Percentiles rank a stretch among this genome's conserved stretches.
These are phyloP conservation scores for Apamea anceps DNA, from an alignment of 2,888 invertebrate species.

Conservation along the genomic window DNA sequence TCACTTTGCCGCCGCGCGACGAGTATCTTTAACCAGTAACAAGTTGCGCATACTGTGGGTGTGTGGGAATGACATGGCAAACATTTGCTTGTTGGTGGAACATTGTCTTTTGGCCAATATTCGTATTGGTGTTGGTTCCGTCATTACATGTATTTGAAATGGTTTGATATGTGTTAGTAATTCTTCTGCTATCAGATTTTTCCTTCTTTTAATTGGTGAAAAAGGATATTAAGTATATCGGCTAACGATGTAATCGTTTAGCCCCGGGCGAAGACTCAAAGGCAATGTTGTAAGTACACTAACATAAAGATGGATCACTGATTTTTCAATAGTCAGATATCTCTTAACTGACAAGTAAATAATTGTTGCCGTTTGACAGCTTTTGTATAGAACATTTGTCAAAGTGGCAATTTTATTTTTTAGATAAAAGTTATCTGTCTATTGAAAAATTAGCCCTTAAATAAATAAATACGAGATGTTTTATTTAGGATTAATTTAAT, in stretches of 20 bases:
- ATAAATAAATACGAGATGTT: no score
- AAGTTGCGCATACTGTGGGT: conserved; percentile 28
- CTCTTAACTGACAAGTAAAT: no score
- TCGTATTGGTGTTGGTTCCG: not conserved
- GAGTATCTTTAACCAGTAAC: conserved; percentile 44
- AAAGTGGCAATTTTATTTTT: not conserved
- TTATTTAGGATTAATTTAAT: no score
- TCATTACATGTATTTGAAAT: not conserved
- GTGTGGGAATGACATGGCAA: conserved; percentile 35
- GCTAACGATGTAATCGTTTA: not conserved
- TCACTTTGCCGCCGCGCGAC: conserved; percentile 39
- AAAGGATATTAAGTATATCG: not conserved
- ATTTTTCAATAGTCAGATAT: not conserved
- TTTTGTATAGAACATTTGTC: not conserved
- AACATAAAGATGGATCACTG: no score
- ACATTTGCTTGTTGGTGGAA: conserved; percentile 23
- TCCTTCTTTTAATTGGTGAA: not conserved
- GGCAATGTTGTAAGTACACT: no score
- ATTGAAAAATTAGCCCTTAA: not conserved
- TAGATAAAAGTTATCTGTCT: not conserved
- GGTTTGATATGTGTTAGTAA: not conserved
- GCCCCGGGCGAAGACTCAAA: not conserved
- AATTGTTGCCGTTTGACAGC: not conserved
- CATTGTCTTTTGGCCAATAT: conserved; percentile 9
- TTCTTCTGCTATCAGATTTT: not conserved